A percentile compares a stretch with the other conserved stretches of the same genome.
These are phyloP conservation scores for Phaethornis superciliosus DNA, from an alignment of 2,113 vertebrate genomes.

Conservation along the genomic window DNA sequence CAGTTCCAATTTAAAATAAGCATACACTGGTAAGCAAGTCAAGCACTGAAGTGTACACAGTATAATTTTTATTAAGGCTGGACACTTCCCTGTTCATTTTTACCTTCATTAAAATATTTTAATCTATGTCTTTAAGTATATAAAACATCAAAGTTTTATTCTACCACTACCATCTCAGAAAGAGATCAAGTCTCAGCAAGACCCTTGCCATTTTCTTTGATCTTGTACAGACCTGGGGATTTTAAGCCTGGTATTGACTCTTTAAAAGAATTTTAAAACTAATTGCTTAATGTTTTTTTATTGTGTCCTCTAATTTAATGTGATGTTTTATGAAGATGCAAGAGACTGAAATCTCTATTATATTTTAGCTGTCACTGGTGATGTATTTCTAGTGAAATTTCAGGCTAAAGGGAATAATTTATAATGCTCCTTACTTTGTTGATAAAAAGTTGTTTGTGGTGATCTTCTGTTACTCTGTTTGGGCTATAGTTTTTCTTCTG, in stretches of 20 bases:
- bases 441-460: neutral
- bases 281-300: constrained; percentile 64
- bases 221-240: constrained; percentile 54
- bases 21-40: neutral
- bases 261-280: constrained; percentile 56
- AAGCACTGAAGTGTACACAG: neutral
- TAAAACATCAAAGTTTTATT: constrained; percentile 61
- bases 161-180: constrained; percentile 11
- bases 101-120: constrained; percentile 54
- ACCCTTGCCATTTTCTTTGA: constrained; percentile 62
- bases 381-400: neutral
- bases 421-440: neutral
- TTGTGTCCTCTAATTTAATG: constrained; percentile 48
- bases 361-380: neutral
- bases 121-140: constrained; percentile 52
- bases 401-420: constrained; percentile 40
- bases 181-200: constrained; percentile 52
- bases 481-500: neutral
- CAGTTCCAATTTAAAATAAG: constrained; percentile 18
- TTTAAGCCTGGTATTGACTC: constrained; percentile 50
- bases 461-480: neutral
- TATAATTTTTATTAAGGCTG: neutral
- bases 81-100: constrained; percentile 30
- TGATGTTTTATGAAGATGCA: constrained; percentile 8
- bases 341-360: neutral